Conservation (phyloP, 2,888 invertebrate species). For the Hemithea aestivaria region DNA sequence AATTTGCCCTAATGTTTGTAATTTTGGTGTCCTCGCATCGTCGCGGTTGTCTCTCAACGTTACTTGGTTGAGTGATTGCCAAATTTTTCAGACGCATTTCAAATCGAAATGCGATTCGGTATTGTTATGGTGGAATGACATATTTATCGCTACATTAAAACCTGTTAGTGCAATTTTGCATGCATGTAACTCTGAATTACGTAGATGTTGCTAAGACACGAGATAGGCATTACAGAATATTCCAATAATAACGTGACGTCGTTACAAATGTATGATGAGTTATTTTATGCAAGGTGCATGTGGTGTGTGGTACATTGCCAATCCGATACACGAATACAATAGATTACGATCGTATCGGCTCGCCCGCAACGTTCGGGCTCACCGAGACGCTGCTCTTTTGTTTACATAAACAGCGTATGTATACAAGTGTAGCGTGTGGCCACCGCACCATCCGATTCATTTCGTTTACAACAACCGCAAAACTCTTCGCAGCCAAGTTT, state of each 20-base stretch:
- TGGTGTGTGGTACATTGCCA: constrained; percentile 8
- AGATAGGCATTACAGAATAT: background rate
- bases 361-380: constrained; percentile 1
- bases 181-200: no score
- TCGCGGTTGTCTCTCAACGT: constrained; percentile 36
- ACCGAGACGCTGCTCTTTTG: constrained; percentile 8
- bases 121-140: background rate
- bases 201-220: no score
- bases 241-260: background rate
- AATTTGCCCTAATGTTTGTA: background rate
- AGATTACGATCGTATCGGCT: constrained; percentile 7
- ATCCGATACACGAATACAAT: constrained; percentile 8
- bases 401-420: constrained; percentile 16
- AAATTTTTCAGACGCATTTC: constrained; percentile 37
- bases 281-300: no score
- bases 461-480: constrained; percentile 30
- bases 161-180: no score
- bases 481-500: constrained; percentile 42
- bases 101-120: constrained; percentile 21
- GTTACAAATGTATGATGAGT: no score
- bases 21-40: background rate
- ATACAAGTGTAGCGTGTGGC: constrained; percentile 10
- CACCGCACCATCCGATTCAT: constrained; percentile 11
- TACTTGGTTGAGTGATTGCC: constrained; percentile 50
- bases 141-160: no score